Base-by-base conservation (phyloP, 2,888 invertebrate genomes). In the Scaptomyza polygonia region DNA sequence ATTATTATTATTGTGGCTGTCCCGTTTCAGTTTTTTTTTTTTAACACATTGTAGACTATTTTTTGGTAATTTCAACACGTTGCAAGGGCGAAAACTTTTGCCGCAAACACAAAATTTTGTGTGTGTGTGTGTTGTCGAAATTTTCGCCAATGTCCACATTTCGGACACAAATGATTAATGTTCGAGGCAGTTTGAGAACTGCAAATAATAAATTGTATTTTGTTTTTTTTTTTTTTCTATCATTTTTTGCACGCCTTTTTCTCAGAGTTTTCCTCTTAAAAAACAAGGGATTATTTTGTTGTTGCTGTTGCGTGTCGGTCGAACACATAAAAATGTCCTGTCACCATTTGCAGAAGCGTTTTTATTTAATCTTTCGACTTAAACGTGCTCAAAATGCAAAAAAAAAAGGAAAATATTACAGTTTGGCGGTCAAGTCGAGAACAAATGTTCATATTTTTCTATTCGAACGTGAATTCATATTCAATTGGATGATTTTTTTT, bases 41-140 rank as follows among this genome's bases (percentile, higher is more conserved):
- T 88, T 82, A 85, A 76, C 86, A 78, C 64, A 32, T 76, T 72
- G 51, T 70, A 58, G 61, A 76, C 64, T 34, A 72, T 83, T 89
- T 81, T 71, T 78, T 39, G 39, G 86, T 85, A 88, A 85, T 85
- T 88, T 88, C 89, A 88, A 88, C 84, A 85, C 89, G 88, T 84
- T 88, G 67, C 59, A 43, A 79, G 71, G 79, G 75, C 48, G 67
- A 71, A 79, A 87, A 80, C 43, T 79, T 85, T 85, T 69, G 0
- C n/a, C 49, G 51, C 61, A 67, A 64, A 49, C 70, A 73, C 69
- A 43, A 66, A 71, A 77, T 12, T 14, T 27, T 18, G n/a, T n/a
- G n/a, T n/a, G n/a, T n/a, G n/a, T n/a, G n/a, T 9, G 11, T 75
- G 34, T 39, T 79, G 79, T 61, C 21, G 52, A 74, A 66, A 59